A percentile compares a stretch with the other conserved stretches of the same genome.
These are phyloP conservation scores for Pycnonotus jocosus DNA, from an alignment of 2,113 vertebrate genomes.

Conservation along the genomic window DNA sequence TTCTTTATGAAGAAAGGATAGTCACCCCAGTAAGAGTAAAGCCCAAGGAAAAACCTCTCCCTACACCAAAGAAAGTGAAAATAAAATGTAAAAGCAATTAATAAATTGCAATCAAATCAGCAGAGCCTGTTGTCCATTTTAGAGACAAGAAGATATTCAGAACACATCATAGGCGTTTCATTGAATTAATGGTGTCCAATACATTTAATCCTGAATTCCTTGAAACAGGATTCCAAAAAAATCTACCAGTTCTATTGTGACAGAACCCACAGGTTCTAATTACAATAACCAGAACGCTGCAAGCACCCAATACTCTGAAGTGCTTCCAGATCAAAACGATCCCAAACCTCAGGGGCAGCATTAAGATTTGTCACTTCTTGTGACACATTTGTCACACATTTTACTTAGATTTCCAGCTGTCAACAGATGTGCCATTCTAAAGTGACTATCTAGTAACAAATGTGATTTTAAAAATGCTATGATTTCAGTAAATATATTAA, in stretches of 20 bases:
- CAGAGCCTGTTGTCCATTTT: conserved; percentile 30
- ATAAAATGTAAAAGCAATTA: neutral
- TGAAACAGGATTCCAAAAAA: neutral
- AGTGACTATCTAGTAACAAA: neutral
- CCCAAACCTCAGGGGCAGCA: neutral
- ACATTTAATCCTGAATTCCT: neutral
- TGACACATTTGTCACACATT: no score
- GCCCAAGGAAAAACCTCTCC: conserved; percentile 7
- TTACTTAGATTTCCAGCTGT: neutral
- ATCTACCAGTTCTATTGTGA: neutral
- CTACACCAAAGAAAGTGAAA: conserved; percentile 14
- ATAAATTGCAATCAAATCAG: conserved; percentile 51
- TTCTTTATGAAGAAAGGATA: neutral
- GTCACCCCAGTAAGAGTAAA: neutral
- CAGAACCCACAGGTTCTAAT: neutral
- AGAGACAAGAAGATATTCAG: conserved; percentile 33
- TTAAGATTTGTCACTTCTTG: neutral
- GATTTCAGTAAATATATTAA: neutral
- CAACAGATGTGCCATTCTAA: neutral
- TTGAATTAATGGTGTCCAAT: neutral
- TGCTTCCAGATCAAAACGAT: neutral
- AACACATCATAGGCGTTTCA: neutral
- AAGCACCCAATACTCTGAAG: neutral
- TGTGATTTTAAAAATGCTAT: neutral
- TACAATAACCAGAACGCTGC: neutral